These are phyloP conservation scores for Philopedon plagiatum DNA, from an alignment of 2,888 invertebrate species.

Conservation along the genomic window DNA sequence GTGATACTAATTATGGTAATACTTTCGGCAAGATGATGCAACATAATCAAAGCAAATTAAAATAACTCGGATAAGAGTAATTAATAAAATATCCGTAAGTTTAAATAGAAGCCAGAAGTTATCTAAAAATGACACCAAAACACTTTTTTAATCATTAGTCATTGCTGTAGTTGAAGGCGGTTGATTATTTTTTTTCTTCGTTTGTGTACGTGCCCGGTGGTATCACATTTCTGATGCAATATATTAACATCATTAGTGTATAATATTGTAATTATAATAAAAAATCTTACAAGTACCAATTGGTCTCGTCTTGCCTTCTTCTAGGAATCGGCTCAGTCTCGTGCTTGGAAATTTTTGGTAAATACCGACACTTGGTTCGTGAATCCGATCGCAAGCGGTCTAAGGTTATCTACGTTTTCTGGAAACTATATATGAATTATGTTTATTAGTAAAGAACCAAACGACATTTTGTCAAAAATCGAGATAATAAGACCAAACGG, in stretches of 20 bases:
- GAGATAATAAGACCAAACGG: too few relatives aligned
- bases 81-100: background rate
- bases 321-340: background rate
- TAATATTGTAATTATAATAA: background rate
- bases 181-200: background rate
- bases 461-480: too few relatives aligned
- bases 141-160: slow-evolving; percentile 19
- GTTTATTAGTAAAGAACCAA: too few relatives aligned
- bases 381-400: too few relatives aligned
- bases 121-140: slow-evolving; percentile 24
- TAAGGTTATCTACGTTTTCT: too few relatives aligned
- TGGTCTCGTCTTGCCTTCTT: background rate
- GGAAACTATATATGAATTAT: too few relatives aligned
- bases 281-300: background rate
- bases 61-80: background rate
- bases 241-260: background rate
- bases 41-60: background rate
- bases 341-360: too few relatives aligned
- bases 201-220: background rate
- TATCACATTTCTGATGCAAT: slow-evolving; percentile 1
- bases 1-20: too few relatives aligned
- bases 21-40: slow-evolving; percentile 5
- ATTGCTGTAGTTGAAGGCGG: slow-evolving; percentile 26
- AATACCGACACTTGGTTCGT: too few relatives aligned
- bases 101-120: slow-evolving; percentile 24